phyloP scores from a whole-genome alignment of 2,888 invertebrate species.

The Zhuqinia jingwanae region DNA sequence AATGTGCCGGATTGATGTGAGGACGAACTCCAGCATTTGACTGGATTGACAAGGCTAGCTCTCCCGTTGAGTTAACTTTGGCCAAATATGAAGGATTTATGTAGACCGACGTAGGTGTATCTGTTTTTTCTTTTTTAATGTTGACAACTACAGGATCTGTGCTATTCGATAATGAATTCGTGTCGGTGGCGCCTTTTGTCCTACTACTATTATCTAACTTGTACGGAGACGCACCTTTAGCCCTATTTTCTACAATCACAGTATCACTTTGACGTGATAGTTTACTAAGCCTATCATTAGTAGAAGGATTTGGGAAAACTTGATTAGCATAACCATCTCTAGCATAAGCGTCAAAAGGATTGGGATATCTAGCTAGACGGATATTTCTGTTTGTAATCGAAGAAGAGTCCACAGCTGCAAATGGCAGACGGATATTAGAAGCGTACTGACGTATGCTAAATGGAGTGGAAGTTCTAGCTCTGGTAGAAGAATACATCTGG shows the following conservation, averaged over 20 bases:
- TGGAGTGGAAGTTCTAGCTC: neutral
- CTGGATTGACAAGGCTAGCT: neutral
- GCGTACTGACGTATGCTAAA: neutral
- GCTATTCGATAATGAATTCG: no score
- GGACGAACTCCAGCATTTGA: conserved; percentile 18
- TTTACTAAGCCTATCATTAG: neutral
- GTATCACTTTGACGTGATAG: no score
- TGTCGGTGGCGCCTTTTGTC: neutral
- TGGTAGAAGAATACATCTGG: neutral
- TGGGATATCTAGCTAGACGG: neutral
- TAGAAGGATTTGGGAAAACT: neutral
- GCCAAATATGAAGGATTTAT: conserved; percentile 6
- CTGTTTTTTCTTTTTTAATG: no score
- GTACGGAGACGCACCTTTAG: neutral
- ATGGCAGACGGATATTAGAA: no score
- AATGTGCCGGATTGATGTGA: conserved; percentile 53
- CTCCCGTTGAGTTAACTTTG: neutral
- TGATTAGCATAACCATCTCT: neutral
- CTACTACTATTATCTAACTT: neutral
- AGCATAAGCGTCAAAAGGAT: neutral
- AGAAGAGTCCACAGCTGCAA: no score
- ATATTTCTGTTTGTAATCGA: neutral
- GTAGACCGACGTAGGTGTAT: neutral
- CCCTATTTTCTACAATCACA: neutral
- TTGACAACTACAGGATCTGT: no score